Percentiles rank a stretch among this genome's conserved stretches.
These are phyloP conservation scores for Lasioglossum calceatum DNA, from an alignment of 2,888 invertebrate species.

Conservation along the genomic window DNA sequence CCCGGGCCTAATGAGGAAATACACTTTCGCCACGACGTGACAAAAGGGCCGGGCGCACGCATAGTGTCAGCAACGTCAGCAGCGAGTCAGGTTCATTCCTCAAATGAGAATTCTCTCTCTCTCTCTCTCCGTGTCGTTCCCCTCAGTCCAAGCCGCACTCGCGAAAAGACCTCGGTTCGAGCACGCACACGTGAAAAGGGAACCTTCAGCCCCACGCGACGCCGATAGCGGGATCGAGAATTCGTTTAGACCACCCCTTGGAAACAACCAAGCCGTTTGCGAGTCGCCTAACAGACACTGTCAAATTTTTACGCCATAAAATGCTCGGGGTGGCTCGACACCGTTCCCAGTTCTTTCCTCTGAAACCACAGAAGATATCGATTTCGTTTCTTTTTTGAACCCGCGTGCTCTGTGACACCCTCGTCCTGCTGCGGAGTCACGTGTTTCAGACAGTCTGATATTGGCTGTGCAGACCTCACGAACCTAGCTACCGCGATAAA, in stretches of 20 bases:
- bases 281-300: slow-evolving; percentile 1
- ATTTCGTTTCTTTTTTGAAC: slow-evolving; percentile 3
- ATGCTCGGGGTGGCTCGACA: neutral
- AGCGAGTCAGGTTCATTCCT: slow-evolving; percentile 72
- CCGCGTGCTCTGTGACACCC: neutral
- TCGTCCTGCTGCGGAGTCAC: neutral
- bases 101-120: slow-evolving; percentile 72
- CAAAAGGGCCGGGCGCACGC: slow-evolving; percentile 65
- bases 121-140: slow-evolving; percentile 31
- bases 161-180: slow-evolving; percentile 56
- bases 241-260: slow-evolving; percentile 50
- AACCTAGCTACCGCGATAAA: neutral
- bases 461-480: neutral
- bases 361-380: neutral
- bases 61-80: slow-evolving; percentile 68
- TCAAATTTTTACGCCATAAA: slow-evolving; percentile 1
- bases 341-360: neutral
- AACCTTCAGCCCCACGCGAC: slow-evolving; percentile 15
- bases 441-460: neutral
- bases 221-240: slow-evolving; percentile 41
- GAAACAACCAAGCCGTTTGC: slow-evolving; percentile 33
- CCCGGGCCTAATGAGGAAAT: slow-evolving; percentile 71
- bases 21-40: slow-evolving; percentile 73
- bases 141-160: slow-evolving; percentile 20
- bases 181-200: slow-evolving; percentile 55